Base-by-base conservation (phyloP, 2,888 invertebrate genomes). In the Melinopterus prodromus region DNA sequence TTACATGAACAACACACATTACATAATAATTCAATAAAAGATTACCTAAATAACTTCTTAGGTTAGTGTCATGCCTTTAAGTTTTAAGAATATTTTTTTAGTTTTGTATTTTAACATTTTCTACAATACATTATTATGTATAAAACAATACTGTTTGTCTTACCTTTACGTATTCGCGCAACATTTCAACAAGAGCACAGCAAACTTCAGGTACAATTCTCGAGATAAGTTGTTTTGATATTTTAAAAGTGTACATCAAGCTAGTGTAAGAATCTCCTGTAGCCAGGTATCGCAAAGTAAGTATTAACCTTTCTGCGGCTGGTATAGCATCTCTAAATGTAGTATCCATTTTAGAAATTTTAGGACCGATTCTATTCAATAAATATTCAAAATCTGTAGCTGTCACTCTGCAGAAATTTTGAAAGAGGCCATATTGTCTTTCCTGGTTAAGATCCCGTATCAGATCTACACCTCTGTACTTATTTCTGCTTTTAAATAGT, bases 181-280 rank as follows among this genome's bases (percentile, higher is more conserved):
- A 6, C 53, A 6, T 53, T 53, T 53, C 53, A 53, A 53, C n/a
- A n/a, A n/a, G n/a, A n/a, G 53, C 53, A 53, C 53, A 53, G 26
- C 26, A 26, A 2, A 26, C 26, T 26, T 26, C 26, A 26, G 26
- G 26, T 26, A 26, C 26, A 26, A 26, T 26, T 26, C 26, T 26
- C 3, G 26, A 26, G 3, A 26, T 26, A 26, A 26, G 26, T 3
- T 26, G 26, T 3, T 26, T 26, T 26, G 26, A 26, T 26, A 26
- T 53, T 53, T 53, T 12, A 53, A 53, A 53, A 53, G 53, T 7
- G 53, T 53, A 53, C 53, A 53, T 53, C 53, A 53, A 53, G 53
- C 53, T 53, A 53, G 53, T 53, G 53, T 53, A 53, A 53, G 53
- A 53, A 53, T 53, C 53, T 53, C 53, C 53, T 53, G 53, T 53